These are phyloP conservation scores for Halocynthia roretzi DNA, from an alignment of 23 tunicate species.

Conservation along the genomic window DNA sequence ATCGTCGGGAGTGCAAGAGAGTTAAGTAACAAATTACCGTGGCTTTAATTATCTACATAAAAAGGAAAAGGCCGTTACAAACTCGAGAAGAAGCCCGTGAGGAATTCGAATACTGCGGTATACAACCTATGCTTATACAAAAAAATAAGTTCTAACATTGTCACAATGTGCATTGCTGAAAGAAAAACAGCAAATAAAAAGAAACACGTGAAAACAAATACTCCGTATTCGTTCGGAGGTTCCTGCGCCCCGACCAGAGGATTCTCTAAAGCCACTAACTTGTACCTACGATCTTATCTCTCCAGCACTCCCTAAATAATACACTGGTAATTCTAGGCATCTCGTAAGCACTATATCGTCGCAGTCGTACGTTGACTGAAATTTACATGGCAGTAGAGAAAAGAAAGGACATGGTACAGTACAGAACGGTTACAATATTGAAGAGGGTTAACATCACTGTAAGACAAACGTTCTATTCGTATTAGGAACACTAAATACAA, in stretches of 20 bases:
- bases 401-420: no score
- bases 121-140: no score
- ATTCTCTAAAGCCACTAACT: not conserved
- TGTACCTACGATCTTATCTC: conserved; percentile 15
- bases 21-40: not conserved
- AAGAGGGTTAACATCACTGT: not conserved
- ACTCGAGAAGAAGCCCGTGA: no score
- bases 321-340: no score
- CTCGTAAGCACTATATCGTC: no score
- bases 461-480: not conserved
- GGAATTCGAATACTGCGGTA: no score
- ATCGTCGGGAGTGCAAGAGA: conserved; percentile 31
- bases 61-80: no score
- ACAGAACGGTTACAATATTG: not conserved
- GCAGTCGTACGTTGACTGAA: no score
- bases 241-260: not conserved
- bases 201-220: not conserved
- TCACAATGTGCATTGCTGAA: conserved; percentile 32
- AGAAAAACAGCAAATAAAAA: conserved; percentile 1
- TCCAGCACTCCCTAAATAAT: conserved; percentile 30
- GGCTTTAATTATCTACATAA: not conserved
- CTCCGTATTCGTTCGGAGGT: not conserved
- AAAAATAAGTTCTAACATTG: not conserved
- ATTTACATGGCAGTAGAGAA: no score
- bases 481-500: not conserved